These are phyloP conservation scores for Amphiprion ocellaris DNA, from an alignment of 2,113 vertebrate species.

Conservation along the genomic window DNA sequence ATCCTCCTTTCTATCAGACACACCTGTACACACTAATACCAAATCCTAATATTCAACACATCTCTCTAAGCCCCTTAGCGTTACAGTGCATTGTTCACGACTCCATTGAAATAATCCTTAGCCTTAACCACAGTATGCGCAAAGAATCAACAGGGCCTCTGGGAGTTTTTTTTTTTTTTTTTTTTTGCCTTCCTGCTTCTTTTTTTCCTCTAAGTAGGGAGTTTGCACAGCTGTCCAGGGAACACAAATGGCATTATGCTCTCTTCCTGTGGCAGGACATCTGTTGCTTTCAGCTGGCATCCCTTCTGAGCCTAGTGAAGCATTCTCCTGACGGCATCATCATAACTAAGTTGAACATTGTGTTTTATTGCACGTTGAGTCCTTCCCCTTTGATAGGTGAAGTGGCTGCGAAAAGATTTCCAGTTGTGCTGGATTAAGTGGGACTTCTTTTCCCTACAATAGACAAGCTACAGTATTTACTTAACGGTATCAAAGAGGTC, in stretches of 20 bases:
- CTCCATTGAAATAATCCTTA: conserved; percentile 45
- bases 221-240: conserved; percentile 71
- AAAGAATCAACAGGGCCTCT: conserved; percentile 32
- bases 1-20: not conserved
- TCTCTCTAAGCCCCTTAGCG: not conserved
- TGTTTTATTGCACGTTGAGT: not conserved
- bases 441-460: not conserved
- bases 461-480: not conserved
- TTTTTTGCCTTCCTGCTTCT: conserved; percentile 29
- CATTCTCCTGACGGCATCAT: conserved; percentile 35
- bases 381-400: conserved; percentile 6
- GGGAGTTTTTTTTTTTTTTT: conserved; percentile 19
- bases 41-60: not conserved
- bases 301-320: conserved; percentile 32
- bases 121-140: conserved; percentile 35
- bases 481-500: not conserved
- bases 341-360: conserved; percentile 26
- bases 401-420: not conserved
- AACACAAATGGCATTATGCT: conserved; percentile 61
- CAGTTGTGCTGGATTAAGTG: not conserved
- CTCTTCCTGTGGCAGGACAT: conserved; percentile 67
- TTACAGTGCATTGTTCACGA: conserved; percentile 15
- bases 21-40: not conserved
- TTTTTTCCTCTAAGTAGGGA: conserved; percentile 49
- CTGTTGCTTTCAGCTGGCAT: conserved; percentile 70